Percentiles rank a stretch among this genome's conserved stretches.
phyloP scores from a whole-genome alignment of 2,113 vertebrate species.

The Petrocephalus zakoni region DNA sequence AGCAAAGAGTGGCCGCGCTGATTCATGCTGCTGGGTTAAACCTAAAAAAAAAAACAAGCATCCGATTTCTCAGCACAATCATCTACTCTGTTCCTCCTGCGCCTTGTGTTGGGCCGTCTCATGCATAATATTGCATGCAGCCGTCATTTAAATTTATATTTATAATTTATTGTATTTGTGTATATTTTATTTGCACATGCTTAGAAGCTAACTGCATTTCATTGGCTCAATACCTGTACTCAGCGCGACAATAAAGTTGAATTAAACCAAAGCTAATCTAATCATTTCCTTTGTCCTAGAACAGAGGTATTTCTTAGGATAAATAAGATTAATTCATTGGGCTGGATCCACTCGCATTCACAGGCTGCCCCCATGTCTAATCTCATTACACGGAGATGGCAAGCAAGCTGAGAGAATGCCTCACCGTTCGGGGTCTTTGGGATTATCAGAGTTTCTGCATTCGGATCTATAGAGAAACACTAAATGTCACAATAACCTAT shows the following conservation, averaged over 20 bases:
- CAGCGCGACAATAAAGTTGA: neutral
- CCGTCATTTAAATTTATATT: neutral
- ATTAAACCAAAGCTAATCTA: neutral
- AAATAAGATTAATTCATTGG: slow-evolving; percentile 9
- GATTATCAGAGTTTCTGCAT: neutral
- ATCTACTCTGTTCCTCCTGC: neutral
- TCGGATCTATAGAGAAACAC: neutral
- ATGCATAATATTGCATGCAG: neutral
- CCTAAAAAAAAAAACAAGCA: slow-evolving; percentile 3
- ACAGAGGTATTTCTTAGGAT: slow-evolving; percentile 9
- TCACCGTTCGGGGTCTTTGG: neutral
- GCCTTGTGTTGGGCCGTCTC: neutral
- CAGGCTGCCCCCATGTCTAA: neutral
- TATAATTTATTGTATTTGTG: neutral
- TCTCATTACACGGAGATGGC: neutral
- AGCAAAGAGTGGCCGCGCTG: neutral
- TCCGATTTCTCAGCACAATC: neutral
- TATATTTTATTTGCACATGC: neutral
- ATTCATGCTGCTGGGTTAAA: slow-evolving; percentile 15
- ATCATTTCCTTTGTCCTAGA: slow-evolving; percentile 3
- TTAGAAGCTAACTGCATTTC: neutral
- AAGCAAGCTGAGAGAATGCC: neutral
- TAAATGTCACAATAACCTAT: neutral
- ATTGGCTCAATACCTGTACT: neutral
- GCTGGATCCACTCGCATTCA: neutral